Percentiles rank a stretch among this genome's conserved stretches.
Conservation (phyloP, 1,140 invertebrate species). For the Cyclina sinensis region DNA sequence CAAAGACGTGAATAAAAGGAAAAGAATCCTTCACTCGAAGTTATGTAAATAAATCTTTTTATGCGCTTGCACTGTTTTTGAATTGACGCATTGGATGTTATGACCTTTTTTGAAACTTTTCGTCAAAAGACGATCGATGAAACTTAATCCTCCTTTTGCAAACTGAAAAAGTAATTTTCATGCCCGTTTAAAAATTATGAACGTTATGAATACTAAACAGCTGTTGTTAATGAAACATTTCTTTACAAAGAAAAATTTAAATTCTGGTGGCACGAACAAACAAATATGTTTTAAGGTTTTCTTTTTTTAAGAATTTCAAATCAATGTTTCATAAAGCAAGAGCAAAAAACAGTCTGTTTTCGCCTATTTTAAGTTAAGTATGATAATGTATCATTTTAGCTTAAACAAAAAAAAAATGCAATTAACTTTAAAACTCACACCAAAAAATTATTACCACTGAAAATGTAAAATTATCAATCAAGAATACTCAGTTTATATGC, state of each 20-base stretch:
- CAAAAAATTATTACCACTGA: too few species aligned
- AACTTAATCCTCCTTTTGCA: neutral
- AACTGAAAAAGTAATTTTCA: slow-evolving; percentile 28
- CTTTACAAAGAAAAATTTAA: neutral
- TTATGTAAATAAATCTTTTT: neutral
- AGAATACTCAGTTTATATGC: too few species aligned
- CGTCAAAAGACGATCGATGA: neutral
- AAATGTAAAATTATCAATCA: too few species aligned
- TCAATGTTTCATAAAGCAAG: too few species aligned
- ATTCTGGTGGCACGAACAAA: neutral
- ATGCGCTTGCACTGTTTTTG: neutral
- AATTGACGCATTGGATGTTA: neutral
- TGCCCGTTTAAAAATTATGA: slow-evolving; percentile 16
- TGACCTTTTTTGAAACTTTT: slow-evolving; percentile 15
- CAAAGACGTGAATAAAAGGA: too few species aligned
- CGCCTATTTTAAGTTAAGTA: too few species aligned
- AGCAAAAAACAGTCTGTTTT: too few species aligned
- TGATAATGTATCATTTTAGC: too few species aligned
- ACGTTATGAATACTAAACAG: slow-evolving; percentile 23
- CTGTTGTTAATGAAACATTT: neutral
- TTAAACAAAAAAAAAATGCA: too few species aligned
- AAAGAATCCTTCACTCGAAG: neutral
- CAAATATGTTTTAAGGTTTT: neutral
- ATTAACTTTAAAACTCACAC: too few species aligned
- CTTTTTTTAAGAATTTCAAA: too few species aligned